phyloP scores from a whole-genome alignment of 1,140 invertebrate genomes.

The Myzus persicae region DNA sequence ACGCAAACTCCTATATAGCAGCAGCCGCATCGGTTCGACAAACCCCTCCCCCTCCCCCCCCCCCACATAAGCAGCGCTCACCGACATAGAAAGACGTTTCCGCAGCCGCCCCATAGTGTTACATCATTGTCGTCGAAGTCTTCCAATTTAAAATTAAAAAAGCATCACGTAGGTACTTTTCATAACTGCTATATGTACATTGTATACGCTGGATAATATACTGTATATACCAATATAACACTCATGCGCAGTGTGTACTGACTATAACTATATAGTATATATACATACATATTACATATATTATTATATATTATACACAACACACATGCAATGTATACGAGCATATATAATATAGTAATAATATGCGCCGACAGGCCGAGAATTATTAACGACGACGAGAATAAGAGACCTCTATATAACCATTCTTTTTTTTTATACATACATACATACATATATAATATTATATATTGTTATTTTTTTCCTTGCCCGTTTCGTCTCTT shows the following conservation, averaged over 20 bases:
- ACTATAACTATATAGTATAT: no score
- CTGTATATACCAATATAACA: not conserved
- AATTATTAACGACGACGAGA: slow-evolving; percentile 37
- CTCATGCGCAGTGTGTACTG: no score
- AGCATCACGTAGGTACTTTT: slow-evolving; percentile 34
- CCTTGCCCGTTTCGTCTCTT: not conserved
- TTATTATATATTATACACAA: not conserved
- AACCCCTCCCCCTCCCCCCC: not conserved
- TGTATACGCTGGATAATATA: not conserved
- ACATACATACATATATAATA: not conserved
- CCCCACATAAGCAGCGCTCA: not conserved
- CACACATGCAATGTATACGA: not conserved
- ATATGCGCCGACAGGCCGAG: not conserved
- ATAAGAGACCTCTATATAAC: not conserved
- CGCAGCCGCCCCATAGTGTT: not conserved
- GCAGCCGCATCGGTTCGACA: not conserved
- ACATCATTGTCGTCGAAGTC: slow-evolving; percentile 41
- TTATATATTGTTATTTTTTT: not conserved
- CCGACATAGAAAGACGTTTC: not conserved
- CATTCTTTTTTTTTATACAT: not conserved
- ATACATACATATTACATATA: not conserved
- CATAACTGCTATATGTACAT: not conserved
- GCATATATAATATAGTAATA: slow-evolving; percentile 14
- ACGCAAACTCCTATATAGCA: not conserved
- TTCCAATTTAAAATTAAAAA: slow-evolving; percentile 39